Percentiles rank a stretch among this genome's conserved stretches.
Conservation (phyloP, 2,113 vertebrate genomes). For the Lepus timidus region DNA sequence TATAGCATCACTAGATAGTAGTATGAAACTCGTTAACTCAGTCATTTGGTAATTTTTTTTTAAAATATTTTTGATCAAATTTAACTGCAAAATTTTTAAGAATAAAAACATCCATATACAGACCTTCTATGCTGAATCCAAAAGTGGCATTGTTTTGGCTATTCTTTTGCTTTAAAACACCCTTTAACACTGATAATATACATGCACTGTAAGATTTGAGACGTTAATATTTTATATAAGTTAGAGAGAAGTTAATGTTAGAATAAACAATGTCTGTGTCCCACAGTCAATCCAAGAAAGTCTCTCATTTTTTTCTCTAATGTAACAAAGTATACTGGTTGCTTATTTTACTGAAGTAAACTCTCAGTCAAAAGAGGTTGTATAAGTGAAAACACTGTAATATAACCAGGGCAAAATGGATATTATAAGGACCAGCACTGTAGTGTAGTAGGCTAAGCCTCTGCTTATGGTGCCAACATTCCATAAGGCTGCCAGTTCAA, state of each 20-base stretch:
- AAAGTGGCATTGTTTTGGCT: neutral
- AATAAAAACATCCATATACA: neutral
- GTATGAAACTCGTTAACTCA: neutral
- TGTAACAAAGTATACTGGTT: neutral
- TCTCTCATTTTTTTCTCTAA: constrained; percentile 19
- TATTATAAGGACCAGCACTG: no score
- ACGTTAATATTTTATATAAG: neutral
- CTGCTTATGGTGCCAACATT: no score
- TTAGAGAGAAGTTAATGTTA: neutral
- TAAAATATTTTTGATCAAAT: neutral
- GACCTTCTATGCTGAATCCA: neutral
- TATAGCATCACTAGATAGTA: neutral
- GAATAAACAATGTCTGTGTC: neutral
- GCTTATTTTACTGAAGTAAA: neutral
- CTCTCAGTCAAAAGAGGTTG: neutral
- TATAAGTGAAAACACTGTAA: neutral
- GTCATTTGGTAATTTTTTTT: neutral
- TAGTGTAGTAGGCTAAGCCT: no score
- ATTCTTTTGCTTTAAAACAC: neutral
- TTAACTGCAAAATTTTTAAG: neutral
- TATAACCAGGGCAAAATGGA: neutral
- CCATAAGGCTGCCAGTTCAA: no score
- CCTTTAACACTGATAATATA: neutral
- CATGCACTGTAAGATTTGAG: neutral
- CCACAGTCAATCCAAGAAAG: neutral